phyloP scores from a whole-genome alignment of 2,113 vertebrate genomes.

The Rhagologus leucostigma region DNA sequence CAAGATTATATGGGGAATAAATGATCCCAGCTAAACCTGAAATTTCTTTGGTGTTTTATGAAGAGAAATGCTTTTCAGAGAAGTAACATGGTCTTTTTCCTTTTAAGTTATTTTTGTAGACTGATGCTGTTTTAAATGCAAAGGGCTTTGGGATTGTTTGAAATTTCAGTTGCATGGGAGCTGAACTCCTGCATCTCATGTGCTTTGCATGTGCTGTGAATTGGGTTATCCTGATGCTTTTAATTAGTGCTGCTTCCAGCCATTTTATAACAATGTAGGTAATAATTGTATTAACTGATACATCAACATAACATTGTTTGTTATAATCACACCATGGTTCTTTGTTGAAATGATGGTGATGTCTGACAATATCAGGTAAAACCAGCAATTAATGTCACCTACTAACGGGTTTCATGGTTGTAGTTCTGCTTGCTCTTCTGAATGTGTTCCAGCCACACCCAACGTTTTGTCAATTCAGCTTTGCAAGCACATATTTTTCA shows the following conservation, averaged over 20 bases:
- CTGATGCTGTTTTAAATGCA: not conserved
- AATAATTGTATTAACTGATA: conserved; percentile 63
- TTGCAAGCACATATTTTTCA: conserved; percentile 48
- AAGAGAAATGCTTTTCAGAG: not conserved
- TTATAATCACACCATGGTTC: conserved; percentile 37
- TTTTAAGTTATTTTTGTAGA: not conserved
- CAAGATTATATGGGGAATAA: not conserved
- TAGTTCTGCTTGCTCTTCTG: conserved; percentile 57
- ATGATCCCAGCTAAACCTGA: not conserved
- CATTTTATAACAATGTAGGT: conserved; percentile 31
- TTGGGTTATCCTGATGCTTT: conserved; percentile 37
- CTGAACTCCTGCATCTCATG: conserved; percentile 15
- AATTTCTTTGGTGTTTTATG: not conserved
- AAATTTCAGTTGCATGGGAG: not conserved
- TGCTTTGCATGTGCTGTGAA: conserved; percentile 56
- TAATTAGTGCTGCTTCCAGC: conserved; percentile 60
- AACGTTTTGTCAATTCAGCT: conserved; percentile 44
- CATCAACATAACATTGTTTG: conserved; percentile 56
- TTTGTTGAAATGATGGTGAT: conserved; percentile 49
- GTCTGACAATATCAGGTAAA: conserved; percentile 55
- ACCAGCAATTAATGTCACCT: conserved; percentile 68
- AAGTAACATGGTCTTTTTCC: not conserved
- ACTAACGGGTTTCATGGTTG: conserved; percentile 63
- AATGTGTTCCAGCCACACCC: conserved; percentile 39
- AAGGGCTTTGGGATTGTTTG: not conserved